Evolutionary conservation across 64 coral and sea anemone species (phyloP), one percentile per base, ranked within the genome.

Genomic region (Pachyseris speciosa): DNA sequence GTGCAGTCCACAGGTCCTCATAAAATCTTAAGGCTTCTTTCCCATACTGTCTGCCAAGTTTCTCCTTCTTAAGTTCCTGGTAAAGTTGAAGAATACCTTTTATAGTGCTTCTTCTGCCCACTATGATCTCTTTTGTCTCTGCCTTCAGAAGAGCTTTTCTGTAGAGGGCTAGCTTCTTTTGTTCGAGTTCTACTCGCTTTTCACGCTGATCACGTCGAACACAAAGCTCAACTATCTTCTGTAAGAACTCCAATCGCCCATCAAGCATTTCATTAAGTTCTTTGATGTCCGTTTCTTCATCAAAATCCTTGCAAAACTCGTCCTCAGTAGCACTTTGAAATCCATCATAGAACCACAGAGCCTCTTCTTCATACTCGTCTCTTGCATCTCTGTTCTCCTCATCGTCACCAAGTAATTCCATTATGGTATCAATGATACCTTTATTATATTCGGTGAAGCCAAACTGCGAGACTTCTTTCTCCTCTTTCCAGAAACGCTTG

Each of bases 291-390:
- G 67, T 71, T 40, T 2, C 22, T 34, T 15, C 4, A 12, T 81
- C 53, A 61, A 61, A 60, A 0, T 37, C 9, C 4, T 39, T 1
- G 1, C 22, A 10, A 81, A 81, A 81, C 0, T 61, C 51, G 39
- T 5, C 33, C 15, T 61, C n/a, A 6, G 8, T 28, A 60, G 7
- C 31, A 38, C 33, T 39, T 10, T 40, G 36, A 7, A 60, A n/a
- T 24, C 9, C 51, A 20, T 81, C 51, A 10, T 81, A 81, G 12
- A 81, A 81, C 51, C 31, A 81, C 26, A 81, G 53, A 26, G 77
- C 77, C 27, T 81, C 74, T 5, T 11, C 17, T 33, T 52, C 13
- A 19, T 77, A 77, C 19, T 51, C 33, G 20, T 77, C 19, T 33
- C 8, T 15, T 27, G 17, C 44, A 11, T 75, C 64, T 44, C 51